phyloP scores from a whole-genome alignment of 2,888 invertebrate genomes.

The Platypus cylindrus region DNA sequence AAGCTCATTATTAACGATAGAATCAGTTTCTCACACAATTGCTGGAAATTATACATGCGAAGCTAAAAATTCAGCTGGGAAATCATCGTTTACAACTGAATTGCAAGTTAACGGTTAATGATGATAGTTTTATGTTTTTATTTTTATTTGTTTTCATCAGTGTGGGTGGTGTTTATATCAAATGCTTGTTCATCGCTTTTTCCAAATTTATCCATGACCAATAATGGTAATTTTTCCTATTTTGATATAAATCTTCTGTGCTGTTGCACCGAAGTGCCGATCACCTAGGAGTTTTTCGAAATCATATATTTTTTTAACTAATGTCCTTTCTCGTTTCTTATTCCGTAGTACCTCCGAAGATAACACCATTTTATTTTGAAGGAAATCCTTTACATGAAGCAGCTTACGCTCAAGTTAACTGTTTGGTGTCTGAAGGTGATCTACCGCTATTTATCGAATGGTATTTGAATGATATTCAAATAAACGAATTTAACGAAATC shows the following conservation, averaged over 20 bases:
- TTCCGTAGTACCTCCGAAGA: slow-evolving; percentile 65
- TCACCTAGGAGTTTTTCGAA: too few species aligned
- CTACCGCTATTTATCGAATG: slow-evolving; percentile 60
- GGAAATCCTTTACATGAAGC: slow-evolving; percentile 46
- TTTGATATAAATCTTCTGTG: too few species aligned
- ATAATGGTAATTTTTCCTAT: too few species aligned
- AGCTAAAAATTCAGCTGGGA: slow-evolving; percentile 51
- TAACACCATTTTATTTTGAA: slow-evolving; percentile 65
- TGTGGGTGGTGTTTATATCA: slow-evolving; percentile 5
- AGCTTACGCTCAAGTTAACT: slow-evolving; percentile 36
- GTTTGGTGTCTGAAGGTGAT: slow-evolving; percentile 60
- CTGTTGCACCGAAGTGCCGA: too few species aligned
- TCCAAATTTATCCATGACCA: slow-evolving; percentile 1
- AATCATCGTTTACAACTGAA: slow-evolving; percentile 44
- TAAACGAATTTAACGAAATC: slow-evolving; percentile 38
- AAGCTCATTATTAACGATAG: slow-evolving; percentile 54
- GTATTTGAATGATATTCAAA: slow-evolving; percentile 55
- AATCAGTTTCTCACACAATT: slow-evolving; percentile 51
- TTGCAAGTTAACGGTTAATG: slow-evolving; percentile 54
- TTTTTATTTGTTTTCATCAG: too few species aligned
- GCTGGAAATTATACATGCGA: slow-evolving; percentile 55
- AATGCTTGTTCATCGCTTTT: not conserved
- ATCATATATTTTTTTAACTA: too few species aligned
- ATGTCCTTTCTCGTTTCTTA: too few species aligned
- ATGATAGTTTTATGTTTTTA: not conserved